Conservation (phyloP, 2,888 invertebrate species). For the Neoaliturus tenellus region DNA sequence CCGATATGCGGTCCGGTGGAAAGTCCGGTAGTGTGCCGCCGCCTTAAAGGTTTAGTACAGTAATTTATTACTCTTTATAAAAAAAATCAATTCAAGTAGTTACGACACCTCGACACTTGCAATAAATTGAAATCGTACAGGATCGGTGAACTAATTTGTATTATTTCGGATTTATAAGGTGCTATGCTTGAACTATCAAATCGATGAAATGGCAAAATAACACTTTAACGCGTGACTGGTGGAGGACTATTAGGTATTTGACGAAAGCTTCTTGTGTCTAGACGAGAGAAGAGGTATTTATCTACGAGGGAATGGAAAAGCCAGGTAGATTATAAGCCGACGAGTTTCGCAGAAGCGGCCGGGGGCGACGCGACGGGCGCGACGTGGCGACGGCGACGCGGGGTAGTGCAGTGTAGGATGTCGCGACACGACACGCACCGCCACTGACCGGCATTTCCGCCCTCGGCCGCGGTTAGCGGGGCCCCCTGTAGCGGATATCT, state of each 20-base stretch:
- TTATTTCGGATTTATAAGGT: too few relatives aligned
- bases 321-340: neutral
- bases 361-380: neutral
- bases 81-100: too few relatives aligned
- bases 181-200: too few relatives aligned
- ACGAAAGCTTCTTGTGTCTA: neutral
- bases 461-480: neutral
- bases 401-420: neutral
- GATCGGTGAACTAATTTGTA: too few relatives aligned
- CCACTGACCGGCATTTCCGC: neutral
- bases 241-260: neutral
- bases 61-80: too few relatives aligned
- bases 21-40: too few relatives aligned
- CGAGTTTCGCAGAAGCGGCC: constrained; percentile 24
- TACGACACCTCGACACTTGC: too few relatives aligned
- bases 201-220: too few relatives aligned
- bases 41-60: too few relatives aligned
- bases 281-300: neutral
- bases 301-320: constrained; percentile 5
- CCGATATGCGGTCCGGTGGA: too few relatives aligned
- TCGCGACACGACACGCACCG: constrained; percentile 21
- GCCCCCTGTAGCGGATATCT: neutral
- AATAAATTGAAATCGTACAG: too few relatives aligned
- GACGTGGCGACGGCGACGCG: neutral
- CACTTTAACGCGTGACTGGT: neutral